Percentiles rank a stretch among this genome's conserved stretches.
phyloP scores from a whole-genome alignment of 2,113 vertebrate genomes.

The Pelvicachromis taeniatus region DNA sequence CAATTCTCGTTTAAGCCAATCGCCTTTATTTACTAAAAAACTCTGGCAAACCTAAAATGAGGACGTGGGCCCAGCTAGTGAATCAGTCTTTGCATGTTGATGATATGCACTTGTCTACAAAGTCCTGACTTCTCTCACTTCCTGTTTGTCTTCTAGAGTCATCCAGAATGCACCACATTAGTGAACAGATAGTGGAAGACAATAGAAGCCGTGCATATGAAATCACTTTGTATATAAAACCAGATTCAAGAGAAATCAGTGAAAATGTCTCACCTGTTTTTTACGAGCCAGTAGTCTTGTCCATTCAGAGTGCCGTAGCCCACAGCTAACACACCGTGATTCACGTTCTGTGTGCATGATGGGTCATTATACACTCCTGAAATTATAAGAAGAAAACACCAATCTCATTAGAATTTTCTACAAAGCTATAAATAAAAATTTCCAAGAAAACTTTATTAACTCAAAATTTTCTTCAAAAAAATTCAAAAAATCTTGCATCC shows the following conservation, averaged over 20 bases:
- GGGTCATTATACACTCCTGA: constrained; percentile 85
- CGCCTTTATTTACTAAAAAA: too few relatives aligned
- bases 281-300: constrained; percentile 90
- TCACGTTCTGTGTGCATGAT: constrained; percentile 71
- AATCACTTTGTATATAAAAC: not conserved
- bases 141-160: not conserved
- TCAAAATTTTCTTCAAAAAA: not conserved
- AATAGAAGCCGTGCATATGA: rapidly evolving
- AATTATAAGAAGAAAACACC: not conserved
- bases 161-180: not conserved
- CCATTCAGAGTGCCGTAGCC: constrained; percentile 82
- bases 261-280: constrained; percentile 83
- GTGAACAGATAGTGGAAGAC: not conserved
- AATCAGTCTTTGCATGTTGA: not conserved
- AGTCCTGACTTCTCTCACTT: not conserved
- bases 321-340: constrained; percentile 81
- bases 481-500: rapidly evolving
- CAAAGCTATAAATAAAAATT: not conserved
- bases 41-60: too few relatives aligned
- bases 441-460: not conserved
- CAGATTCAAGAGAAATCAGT: not conserved
- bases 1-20: too few relatives aligned
- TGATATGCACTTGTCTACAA: not conserved
- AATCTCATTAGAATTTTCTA: not conserved
- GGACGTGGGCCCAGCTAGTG: too few relatives aligned